These are phyloP conservation scores for Drosophila miranda DNA, from an alignment of 1,140 invertebrate species.

Conservation along the genomic window DNA sequence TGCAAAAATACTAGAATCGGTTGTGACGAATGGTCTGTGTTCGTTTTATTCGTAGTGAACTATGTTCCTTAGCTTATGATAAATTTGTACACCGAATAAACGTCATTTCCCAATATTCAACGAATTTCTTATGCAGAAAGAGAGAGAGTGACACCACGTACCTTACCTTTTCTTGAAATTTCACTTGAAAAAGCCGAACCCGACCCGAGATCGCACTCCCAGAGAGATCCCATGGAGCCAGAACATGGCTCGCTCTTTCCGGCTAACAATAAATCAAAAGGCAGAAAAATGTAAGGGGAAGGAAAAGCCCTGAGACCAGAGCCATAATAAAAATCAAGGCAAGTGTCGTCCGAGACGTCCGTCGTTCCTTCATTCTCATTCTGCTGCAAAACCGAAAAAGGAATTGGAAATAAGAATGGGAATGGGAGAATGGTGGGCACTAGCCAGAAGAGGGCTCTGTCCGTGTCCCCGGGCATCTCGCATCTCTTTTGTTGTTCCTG, in stretches of 20 bases:
- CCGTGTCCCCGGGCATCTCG: conserved; percentile 1
- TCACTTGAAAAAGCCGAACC: neutral
- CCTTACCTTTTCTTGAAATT: neutral
- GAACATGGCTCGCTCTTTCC: conserved; percentile 37
- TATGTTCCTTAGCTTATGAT: neutral
- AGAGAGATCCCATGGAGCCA: conserved; percentile 10
- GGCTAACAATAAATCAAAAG: conserved; percentile 74
- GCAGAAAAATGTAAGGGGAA: conserved; percentile 8
- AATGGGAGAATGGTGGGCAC: conserved; percentile 28
- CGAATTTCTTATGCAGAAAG: neutral
- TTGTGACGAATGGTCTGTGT: too few species aligned
- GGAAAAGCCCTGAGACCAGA: conserved; percentile 60
- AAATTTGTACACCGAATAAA: too few species aligned
- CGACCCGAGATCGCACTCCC: conserved; percentile 31
- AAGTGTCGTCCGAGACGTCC: conserved; percentile 61
- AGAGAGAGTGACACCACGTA: conserved; percentile 18
- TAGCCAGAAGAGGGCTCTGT: conserved; percentile 13
- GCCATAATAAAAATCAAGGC: conserved; percentile 75
- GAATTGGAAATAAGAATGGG: conserved; percentile 7
- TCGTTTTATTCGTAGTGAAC: neutral
- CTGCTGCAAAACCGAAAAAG: conserved; percentile 10
- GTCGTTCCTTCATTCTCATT: conserved; percentile 7
- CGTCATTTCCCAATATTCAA: too few species aligned
- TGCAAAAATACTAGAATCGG: too few species aligned
- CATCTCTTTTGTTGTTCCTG: too few species aligned